Evolutionary conservation across 2,888 invertebrate genomes (phyloP).

Genomic region (Sphinx pinastri): DNA sequence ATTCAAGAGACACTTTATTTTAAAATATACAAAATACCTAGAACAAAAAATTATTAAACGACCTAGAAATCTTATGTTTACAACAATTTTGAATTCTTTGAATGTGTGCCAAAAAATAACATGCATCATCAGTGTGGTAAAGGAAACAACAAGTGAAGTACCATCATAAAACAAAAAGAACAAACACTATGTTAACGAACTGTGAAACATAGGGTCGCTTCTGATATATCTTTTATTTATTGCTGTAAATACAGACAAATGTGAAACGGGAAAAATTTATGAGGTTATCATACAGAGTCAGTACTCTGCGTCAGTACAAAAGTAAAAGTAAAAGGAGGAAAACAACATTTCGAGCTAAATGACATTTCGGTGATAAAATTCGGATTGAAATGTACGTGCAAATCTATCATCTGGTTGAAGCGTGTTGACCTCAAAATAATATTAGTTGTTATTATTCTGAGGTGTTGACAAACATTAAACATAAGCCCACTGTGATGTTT

Average conservation of each 20-base stretch:
- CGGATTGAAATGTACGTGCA: neutral
- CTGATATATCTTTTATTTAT: neutral
- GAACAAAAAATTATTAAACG: neutral
- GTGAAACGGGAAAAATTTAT: conserved; percentile 1
- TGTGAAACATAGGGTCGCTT: neutral
- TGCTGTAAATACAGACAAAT: neutral
- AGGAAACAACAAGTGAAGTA: conserved; percentile 43
- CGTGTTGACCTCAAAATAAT: no score
- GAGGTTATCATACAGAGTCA: neutral
- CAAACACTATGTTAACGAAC: neutral
- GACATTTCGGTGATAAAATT: neutral
- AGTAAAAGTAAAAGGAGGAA: conserved; percentile 14
- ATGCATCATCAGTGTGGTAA: conserved; percentile 34
- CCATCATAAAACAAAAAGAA: neutral
- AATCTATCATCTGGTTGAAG: neutral
- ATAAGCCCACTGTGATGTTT: no score
- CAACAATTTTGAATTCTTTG: conserved; percentile 4
- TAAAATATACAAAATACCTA: neutral
- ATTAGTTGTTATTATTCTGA: no score
- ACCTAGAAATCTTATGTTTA: neutral
- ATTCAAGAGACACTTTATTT: no score
- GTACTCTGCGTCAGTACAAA: no score
- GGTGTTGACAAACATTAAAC: neutral
- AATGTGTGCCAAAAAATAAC: conserved; percentile 20
- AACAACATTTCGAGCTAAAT: neutral